Conservation (phyloP, 2,797 vertebrate genomes). For the Gymnopithys bicolor region DNA sequence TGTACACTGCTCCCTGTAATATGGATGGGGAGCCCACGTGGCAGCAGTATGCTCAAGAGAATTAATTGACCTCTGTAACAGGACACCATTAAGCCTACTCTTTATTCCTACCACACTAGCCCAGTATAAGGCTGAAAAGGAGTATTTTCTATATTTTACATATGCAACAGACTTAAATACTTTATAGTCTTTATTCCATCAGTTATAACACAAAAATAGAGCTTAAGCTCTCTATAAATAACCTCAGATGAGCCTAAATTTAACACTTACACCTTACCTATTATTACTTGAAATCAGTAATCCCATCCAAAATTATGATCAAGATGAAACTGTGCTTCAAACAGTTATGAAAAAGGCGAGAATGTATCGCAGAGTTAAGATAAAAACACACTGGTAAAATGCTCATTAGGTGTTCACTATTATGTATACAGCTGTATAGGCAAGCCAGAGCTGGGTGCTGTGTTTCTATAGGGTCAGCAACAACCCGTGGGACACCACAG, state of each 20-base stretch:
- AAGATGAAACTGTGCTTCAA: background rate
- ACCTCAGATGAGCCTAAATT: background rate
- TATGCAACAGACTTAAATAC: background rate
- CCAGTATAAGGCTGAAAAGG: background rate
- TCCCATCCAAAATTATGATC: background rate
- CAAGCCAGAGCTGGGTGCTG: background rate
- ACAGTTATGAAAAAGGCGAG: background rate
- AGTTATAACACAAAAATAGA: background rate
- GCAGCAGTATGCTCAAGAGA: background rate
- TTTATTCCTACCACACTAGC: background rate
- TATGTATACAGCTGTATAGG: background rate
- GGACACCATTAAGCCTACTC: background rate
- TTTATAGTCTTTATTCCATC: background rate
- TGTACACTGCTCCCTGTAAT: background rate
- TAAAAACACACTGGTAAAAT: background rate
- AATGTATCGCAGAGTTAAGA: background rate
- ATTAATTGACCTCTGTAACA: background rate
- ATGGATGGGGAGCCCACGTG: background rate
- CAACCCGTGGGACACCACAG: fast-evolving
- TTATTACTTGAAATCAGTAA: background rate
- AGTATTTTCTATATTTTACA: background rate
- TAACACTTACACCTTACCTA: background rate
- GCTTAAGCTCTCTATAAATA: background rate
- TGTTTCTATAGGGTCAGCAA: background rate
- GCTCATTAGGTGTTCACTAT: background rate